Percentiles rank a stretch among this genome's conserved stretches.
These are phyloP conservation scores for Xylocampa areola DNA, from an alignment of 2,888 invertebrate species.

Conservation along the genomic window DNA sequence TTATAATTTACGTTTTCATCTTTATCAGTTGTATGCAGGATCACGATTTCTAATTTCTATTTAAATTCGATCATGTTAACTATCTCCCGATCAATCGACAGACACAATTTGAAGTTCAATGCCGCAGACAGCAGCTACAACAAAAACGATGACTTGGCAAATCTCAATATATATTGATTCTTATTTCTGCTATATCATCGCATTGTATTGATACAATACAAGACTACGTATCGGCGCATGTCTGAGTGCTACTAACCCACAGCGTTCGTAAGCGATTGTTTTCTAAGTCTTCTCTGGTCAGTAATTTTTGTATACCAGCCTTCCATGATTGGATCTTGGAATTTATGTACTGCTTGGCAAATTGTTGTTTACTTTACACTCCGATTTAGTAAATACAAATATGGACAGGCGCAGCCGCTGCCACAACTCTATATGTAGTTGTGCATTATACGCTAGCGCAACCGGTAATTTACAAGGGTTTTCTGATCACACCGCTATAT, in stretches of 20 bases:
- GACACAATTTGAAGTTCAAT: conserved; percentile 74
- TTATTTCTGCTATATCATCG: conserved; percentile 71
- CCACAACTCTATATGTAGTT: conserved; percentile 66
- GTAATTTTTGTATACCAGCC: conserved; percentile 1
- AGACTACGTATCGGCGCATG: conserved; percentile 49
- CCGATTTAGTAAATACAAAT: conserved; percentile 60
- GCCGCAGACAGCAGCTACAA: conserved; percentile 66
- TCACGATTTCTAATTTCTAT: conserved; percentile 53
- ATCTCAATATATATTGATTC: conserved; percentile 61
- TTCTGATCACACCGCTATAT: conserved; percentile 65
- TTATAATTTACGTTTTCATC: conserved; percentile 23
- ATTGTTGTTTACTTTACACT: conserved; percentile 42
- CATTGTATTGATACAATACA: conserved; percentile 63
- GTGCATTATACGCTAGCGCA: conserved; percentile 61
- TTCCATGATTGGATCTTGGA: conserved; percentile 7
- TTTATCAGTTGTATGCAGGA: conserved; percentile 21
- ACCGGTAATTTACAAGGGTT: conserved; percentile 69
- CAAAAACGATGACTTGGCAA: conserved; percentile 73
- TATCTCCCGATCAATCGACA: conserved; percentile 55
- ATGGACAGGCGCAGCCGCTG: conserved; percentile 63
- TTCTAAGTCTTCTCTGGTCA: conserved; percentile 9
- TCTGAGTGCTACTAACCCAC: conserved; percentile 69
- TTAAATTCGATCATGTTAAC: conserved; percentile 45
- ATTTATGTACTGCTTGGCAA: conserved; percentile 33
- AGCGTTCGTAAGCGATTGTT: conserved; percentile 43